Evolutionary conservation across 1,140 invertebrate species (phyloP), one percentile per base, ranked within the genome.

Genomic region (Drosophila insularis): DNA sequence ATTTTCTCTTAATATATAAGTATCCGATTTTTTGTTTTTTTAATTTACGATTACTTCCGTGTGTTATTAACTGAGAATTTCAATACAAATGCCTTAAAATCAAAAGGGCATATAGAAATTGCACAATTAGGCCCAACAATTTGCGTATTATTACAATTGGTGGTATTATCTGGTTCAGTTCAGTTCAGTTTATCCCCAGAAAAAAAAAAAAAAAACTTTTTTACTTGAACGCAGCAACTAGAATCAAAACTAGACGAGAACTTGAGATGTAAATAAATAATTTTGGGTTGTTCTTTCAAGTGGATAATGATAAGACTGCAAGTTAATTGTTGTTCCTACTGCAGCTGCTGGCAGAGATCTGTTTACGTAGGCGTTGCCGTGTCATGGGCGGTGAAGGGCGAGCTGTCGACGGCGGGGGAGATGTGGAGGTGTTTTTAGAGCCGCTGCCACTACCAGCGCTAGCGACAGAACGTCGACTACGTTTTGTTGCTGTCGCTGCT

Each of bases 301-400:
- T 46, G 54, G 27, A 27, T 6, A 55, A n/a, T 63, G 35, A 46
- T 32, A 11, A 43, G 59, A 46, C 32, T 39, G 19, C 27, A 35
- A 10, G 10, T 65, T 19, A 56, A 23, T 37, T 63, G 32, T 31
- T 35, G 46, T 71, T 63, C 66, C 6, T 78, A n/a, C 31, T 69
- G 63, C 46, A 63, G 32, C 68, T 84, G 70, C 75, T 89, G 64
- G 71, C 53, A 71, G 84, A 89, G 84, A 89, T 89, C 84, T 89
- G 80, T 71, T 74, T 70, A 78, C 84, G 84, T 37, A 80, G 80
- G 11, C 84, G 77, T 23, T 84, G 84, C 14, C 84, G 84, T 23
- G 84, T 89, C 84, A 89, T 89, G 35, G 84, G 84, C 54, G 84
- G 84, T 39, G 84, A 87, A 17, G 59, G 62, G 43, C 67, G 84